Evolutionary conservation across 2,797 vertebrate species (phyloP).

Genomic region (Telmatherina bonti): DNA sequence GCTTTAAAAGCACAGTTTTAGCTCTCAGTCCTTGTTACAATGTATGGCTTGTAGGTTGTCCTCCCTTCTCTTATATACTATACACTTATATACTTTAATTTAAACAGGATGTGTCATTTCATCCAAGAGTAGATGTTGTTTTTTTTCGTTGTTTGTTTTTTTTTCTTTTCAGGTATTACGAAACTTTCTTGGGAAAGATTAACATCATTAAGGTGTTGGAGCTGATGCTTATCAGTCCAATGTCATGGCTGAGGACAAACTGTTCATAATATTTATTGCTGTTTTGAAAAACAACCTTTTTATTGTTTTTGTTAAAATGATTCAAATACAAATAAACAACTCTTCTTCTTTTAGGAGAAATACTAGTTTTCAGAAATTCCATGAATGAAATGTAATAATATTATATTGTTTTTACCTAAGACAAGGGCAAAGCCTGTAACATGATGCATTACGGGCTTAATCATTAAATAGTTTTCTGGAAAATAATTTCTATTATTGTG

Average conservation of each 20-base stretch:
- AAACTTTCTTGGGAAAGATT: slow-evolving; percentile 15
- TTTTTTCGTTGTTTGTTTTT: neutral
- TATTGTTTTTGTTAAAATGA: neutral
- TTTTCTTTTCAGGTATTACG: slow-evolving; percentile 6
- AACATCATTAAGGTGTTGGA: neutral
- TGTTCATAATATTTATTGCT: neutral
- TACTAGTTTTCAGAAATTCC: neutral
- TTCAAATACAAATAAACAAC: no score
- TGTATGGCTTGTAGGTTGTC: slow-evolving; percentile 55
- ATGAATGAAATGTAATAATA: neutral
- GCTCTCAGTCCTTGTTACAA: slow-evolving; percentile 28
- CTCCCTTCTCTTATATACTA: slow-evolving; percentile 27
- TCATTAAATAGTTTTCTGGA: neutral
- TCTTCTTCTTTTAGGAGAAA: no score
- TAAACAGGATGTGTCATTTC: slow-evolving; percentile 34
- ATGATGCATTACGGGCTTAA: slow-evolving; percentile 2
- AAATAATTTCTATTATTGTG: neutral
- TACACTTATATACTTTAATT: neutral
- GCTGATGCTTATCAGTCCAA: neutral
- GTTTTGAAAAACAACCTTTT: neutral
- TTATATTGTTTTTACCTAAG: no score
- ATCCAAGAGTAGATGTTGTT: slow-evolving; percentile 2
- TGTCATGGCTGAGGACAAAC: neutral
- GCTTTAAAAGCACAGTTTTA: slow-evolving; percentile 56
- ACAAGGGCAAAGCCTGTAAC: neutral